These are phyloP conservation scores for Nemoura dubitans DNA, from an alignment of 2,888 invertebrate species.

Conservation along the genomic window DNA sequence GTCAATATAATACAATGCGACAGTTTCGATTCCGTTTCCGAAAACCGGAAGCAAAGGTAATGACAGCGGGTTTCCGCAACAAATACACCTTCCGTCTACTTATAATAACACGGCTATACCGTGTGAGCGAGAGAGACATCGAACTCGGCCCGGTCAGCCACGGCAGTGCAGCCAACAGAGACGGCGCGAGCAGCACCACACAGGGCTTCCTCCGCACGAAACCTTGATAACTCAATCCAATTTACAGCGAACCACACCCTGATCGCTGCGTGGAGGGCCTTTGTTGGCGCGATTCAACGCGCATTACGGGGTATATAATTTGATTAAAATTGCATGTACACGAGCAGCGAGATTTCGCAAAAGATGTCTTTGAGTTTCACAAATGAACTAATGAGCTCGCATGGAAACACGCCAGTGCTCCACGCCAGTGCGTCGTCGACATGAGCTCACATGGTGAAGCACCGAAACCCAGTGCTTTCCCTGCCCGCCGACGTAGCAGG, in stretches of 20 bases:
- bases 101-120: background rate
- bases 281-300: constrained; percentile 15
- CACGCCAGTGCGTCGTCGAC: no score
- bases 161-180: background rate
- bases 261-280: background rate
- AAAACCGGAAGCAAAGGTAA: constrained; percentile 15
- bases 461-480: no score
- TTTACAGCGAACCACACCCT: constrained; percentile 23
- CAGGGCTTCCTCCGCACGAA: constrained; percentile 14
- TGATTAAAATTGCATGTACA: background rate
- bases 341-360: background rate
- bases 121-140: background rate
- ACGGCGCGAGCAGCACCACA: background rate
- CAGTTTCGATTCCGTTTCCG: background rate
- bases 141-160: background rate
- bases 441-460: no score
- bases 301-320: background rate
- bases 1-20: no score
- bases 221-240: constrained; percentile 37
- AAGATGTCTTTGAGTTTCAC: background rate
- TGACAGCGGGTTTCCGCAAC: constrained; percentile 17
- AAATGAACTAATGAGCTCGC: background rate
- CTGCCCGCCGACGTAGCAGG: no score
- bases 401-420: background rate
- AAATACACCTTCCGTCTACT: background rate